Conservation (phyloP, 2,113 vertebrate species). For the Megaceryle torquata region DNA sequence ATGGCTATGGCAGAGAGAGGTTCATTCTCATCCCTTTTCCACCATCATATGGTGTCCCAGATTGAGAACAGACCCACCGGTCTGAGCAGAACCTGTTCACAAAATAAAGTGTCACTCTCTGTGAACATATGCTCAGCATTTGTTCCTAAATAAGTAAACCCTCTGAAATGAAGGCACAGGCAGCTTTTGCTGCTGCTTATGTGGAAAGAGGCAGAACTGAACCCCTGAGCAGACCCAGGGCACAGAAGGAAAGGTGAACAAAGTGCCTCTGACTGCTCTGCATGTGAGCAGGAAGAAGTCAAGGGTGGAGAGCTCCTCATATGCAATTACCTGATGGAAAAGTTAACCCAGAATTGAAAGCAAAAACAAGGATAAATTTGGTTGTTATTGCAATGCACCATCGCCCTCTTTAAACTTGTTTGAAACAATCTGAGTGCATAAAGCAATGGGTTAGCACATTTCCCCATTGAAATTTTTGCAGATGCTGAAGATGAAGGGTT, state of each 20-base stretch:
- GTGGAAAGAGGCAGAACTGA: not conserved
- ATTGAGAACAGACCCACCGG: not conserved
- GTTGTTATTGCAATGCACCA: not conserved
- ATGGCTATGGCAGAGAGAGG: not conserved
- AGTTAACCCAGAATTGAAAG: not conserved
- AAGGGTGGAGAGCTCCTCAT: accelerated
- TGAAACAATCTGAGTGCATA: not conserved
- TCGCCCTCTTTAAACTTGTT: not conserved
- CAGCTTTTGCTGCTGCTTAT: not conserved
- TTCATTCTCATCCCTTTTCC: not conserved
- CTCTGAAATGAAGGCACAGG: not conserved
- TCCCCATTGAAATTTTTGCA: not conserved
- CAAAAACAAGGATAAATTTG: not conserved
- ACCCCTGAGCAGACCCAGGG: not conserved
- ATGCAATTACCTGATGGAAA: not conserved
- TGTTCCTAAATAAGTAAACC: not conserved
- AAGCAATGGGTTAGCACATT: not conserved
- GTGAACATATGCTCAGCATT: not conserved
- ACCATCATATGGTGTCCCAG: not conserved
- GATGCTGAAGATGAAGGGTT: not conserved
- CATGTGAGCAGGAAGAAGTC: accelerated
- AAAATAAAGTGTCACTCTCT: not conserved
- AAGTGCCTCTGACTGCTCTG: not conserved
- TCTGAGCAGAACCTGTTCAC: not conserved
- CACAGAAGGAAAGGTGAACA: accelerated